These are phyloP conservation scores for Apodemia zela DNA, from an alignment of 2,888 invertebrate species.

Conservation along the genomic window DNA sequence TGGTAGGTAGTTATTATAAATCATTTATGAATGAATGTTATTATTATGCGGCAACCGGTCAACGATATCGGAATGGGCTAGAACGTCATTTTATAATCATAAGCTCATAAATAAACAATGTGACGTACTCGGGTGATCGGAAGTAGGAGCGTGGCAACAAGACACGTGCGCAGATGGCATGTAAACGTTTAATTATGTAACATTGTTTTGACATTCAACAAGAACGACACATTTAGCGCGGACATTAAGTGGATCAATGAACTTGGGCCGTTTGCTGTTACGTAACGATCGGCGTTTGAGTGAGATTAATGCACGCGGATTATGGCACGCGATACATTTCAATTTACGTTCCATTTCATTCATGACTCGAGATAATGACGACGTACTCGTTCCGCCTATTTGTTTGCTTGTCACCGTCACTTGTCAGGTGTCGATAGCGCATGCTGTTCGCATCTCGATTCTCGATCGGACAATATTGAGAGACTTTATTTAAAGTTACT, in stretches of 20 bases:
- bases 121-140: slow-evolving; percentile 61
- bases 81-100: slow-evolving; percentile 78
- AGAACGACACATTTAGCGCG: slow-evolving; percentile 75
- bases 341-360: slow-evolving; percentile 79
- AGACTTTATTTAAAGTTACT: not conserved
- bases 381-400: slow-evolving; percentile 63
- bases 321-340: slow-evolving; percentile 80
- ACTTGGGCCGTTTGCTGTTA: slow-evolving; percentile 71
- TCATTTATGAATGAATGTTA: slow-evolving; percentile 73
- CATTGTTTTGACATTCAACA: slow-evolving; percentile 76
- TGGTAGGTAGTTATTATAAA: slow-evolving; percentile 73
- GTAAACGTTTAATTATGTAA: slow-evolving; percentile 70
- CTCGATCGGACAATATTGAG: slow-evolving; percentile 29
- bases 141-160: slow-evolving; percentile 38
- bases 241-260: slow-evolving; percentile 79
- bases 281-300: slow-evolving; percentile 76
- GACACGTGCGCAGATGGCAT: slow-evolving; percentile 49
- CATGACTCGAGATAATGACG: slow-evolving; percentile 74
- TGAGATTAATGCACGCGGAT: slow-evolving; percentile 79
- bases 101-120: slow-evolving; percentile 75
- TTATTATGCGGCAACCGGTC: slow-evolving; percentile 68
- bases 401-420: slow-evolving; percentile 47
- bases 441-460: slow-evolving; percentile 29
- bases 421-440: slow-evolving; percentile 18
- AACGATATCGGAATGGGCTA: slow-evolving; percentile 72